Base-by-base conservation (phyloP, 2,888 invertebrate genomes). In the Tuberolachnus salignus region DNA sequence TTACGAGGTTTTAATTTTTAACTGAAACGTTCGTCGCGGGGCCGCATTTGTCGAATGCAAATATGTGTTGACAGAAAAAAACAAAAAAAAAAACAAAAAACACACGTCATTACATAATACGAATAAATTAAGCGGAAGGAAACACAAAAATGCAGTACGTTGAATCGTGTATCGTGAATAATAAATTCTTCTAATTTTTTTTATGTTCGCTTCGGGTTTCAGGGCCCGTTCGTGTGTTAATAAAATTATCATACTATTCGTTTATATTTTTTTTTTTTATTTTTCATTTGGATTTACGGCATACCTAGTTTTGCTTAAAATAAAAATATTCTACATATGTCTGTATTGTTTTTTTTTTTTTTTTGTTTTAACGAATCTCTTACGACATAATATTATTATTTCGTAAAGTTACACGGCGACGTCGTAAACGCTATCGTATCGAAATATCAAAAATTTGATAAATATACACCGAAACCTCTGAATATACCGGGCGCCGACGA, bases 151-250 rank as follows among this genome's bases (percentile, higher is more conserved):
- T 26, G 14, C 23, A 59, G 26, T 23, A n/a, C 1, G 23, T 72
- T 49, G 46, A n/a, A 59, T 71, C 71, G 71, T 71, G 59, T 59
- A 71, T 59, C n/a, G n/a, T n/a, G n/a, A n/a, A n/a, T n/a, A n/a
- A n/a, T n/a, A 70, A 70, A 55, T 55, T 44, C 42, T 55, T 21
- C 55, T 70, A 44, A 70, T 55, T 55, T 70, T 70, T 70, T 70
- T 21, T 34, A 6, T 34, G 6, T 34, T 34, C 34, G 34, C 3
- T 34, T 53, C 10, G 19, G n/a, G 23, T 42, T 42, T 26, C 14
- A 3, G n/a, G 51, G 19, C 53, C 53, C 53, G 42, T 55, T 21
- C 42, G 55, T 0, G 70, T 55, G 21, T 70, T 42, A 55, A 42
- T 14, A 69, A 69, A 19, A 69, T 4, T 34, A 34, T 6, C 3